phyloP scores from a whole-genome alignment of 2,113 vertebrate genomes.

The Xyrauchen texanus region DNA sequence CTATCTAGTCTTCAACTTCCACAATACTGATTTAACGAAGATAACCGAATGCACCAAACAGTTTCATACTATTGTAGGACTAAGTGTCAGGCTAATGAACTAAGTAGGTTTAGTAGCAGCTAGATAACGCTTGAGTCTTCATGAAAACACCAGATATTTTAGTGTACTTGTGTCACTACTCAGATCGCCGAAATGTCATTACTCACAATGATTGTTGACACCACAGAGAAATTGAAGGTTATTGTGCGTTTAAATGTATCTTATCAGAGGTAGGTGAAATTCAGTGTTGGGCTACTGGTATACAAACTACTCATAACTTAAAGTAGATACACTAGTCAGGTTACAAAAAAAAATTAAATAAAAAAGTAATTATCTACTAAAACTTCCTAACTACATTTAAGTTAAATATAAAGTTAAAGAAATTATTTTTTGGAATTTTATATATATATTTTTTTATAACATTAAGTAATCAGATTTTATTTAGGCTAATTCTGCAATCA shows the following conservation, averaged over 20 bases:
- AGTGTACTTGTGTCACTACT: background rate
- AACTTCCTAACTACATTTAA: too few relatives aligned
- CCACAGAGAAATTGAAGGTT: too few relatives aligned
- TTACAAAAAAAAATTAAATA: too few relatives aligned
- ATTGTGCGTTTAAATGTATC: background rate
- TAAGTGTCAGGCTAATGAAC: background rate
- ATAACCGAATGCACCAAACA: background rate
- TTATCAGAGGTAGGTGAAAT: background rate
- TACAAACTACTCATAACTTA: background rate
- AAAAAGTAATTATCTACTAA: too few relatives aligned
- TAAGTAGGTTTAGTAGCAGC: conserved; percentile 13
- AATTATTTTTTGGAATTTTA: too few relatives aligned
- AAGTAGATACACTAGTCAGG: too few relatives aligned
- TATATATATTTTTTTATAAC: too few relatives aligned
- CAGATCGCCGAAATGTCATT: background rate
- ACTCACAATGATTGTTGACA: background rate
- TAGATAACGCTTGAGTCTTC: conserved; percentile 14
- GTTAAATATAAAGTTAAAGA: too few relatives aligned
- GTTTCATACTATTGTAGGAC: background rate
- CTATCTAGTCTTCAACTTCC: too few relatives aligned
- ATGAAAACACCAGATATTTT: conserved; percentile 3
- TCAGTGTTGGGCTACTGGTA: background rate
- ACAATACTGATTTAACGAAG: background rate
- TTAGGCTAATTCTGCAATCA: too few relatives aligned
- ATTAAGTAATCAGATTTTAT: too few relatives aligned